Base-by-base conservation (phyloP, 2,797 vertebrate species). In the Rhabdophis nuchalis region DNA sequence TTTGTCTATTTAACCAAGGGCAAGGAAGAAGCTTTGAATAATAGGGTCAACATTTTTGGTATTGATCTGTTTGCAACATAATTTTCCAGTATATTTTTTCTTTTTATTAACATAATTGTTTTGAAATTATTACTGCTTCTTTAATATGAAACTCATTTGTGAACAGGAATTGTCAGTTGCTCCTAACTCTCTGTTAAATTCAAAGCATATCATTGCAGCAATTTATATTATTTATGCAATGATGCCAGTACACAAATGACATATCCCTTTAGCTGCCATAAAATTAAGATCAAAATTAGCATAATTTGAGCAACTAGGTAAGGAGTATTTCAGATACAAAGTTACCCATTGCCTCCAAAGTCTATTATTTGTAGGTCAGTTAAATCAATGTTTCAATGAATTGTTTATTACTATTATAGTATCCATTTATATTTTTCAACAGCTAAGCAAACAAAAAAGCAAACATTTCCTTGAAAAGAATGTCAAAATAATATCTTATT, bases 381-480 rank as follows among this genome's bases (percentile, higher is more conserved):
- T 36, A 72, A 72, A 72, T 72, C n/a, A 32, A 32, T 7, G 64
- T 18, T 72, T 72, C 32, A 72, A 20, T 72, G n/a, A 36, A 20
- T 36, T 72, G 16, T 36, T 72, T 18, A 36, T 72, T 72, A 36
- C 2, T 9, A 72, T 36, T 72, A 36, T 72, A 29, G 27, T 36
- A 32, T 13, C 29, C 61, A 20, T 72, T 72, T 72, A 72, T 72
- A 72, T 72, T 9, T 72, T 72, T 36, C 64, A 72, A 36, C 32
- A 36, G 68, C 32, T 27, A 64, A 20, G 9, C 57, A 90, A 36
- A 10, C 27, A 50, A 41, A 16, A 92, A 86, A 86, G 10, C 16
- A 56, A 68, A 87, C 32, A 13, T 77, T 53, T 23, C 92, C 61
- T 92, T 87, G 92, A 87, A 68, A 89, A 61, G 16, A 77, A 90